These are phyloP conservation scores for Gallirallus australis DNA, from an alignment of 2,797 vertebrate genomes.

Conservation along the genomic window DNA sequence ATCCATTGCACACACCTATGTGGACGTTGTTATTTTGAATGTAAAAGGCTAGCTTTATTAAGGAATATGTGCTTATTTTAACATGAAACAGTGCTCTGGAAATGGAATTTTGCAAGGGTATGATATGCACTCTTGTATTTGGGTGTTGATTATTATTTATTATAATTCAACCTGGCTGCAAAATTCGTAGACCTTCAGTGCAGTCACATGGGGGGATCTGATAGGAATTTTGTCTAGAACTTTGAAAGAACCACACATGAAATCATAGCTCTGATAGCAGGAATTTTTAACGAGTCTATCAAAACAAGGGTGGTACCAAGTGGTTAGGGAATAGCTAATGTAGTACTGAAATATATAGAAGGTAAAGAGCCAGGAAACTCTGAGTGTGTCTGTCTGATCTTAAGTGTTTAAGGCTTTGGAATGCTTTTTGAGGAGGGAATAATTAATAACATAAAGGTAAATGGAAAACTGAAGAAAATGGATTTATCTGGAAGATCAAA, in stretches of 20 bases:
- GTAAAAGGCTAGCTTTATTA: neutral
- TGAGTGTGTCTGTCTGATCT: conserved; percentile 6
- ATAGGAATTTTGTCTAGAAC: neutral
- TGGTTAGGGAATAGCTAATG: conserved; percentile 1
- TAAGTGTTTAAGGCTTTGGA: neutral
- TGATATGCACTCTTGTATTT: neutral
- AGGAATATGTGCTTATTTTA: neutral
- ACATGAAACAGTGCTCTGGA: neutral
- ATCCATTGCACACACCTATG: neutral
- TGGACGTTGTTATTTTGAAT: neutral
- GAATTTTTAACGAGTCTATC: neutral
- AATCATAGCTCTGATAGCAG: neutral
- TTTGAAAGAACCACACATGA: neutral
- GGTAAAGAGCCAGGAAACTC: neutral
- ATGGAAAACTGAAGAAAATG: neutral
- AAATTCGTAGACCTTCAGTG: neutral
- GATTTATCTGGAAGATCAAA: conserved; percentile 1
- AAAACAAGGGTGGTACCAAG: conserved; percentile 22
- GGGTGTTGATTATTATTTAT: neutral
- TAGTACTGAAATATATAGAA: neutral
- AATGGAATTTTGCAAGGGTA: neutral
- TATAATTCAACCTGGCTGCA: neutral
- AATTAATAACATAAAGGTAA: conserved; percentile 35
- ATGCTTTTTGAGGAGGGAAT: conserved; percentile 8
- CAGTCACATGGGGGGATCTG: neutral